phyloP scores from a whole-genome alignment of 2,113 vertebrate species.

The Limanda limanda region DNA sequence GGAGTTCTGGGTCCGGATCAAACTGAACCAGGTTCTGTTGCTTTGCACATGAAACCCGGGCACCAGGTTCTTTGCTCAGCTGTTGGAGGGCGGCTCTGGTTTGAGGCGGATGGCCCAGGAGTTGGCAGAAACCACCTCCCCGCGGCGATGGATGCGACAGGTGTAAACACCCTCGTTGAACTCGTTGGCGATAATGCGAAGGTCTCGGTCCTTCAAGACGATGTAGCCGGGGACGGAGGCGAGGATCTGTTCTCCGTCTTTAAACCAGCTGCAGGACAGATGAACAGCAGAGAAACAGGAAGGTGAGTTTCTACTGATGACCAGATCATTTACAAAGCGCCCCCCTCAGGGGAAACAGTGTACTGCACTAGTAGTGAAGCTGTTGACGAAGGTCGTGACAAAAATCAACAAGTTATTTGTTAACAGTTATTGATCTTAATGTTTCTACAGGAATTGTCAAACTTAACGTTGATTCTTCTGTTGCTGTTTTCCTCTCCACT shows the following conservation, averaged over 20 bases:
- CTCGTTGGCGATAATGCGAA: slow-evolving; percentile 83
- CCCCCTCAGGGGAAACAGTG: not conserved
- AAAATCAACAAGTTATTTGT: too few species aligned
- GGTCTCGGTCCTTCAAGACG: slow-evolving; percentile 78
- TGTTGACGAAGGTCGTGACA: too few species aligned
- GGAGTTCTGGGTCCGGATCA: too few species aligned
- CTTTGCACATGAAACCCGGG: too few species aligned
- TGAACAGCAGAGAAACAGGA: too few species aligned
- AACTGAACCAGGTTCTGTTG: too few species aligned
- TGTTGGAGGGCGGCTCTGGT: slow-evolving; percentile 74
- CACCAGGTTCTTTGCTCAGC: slow-evolving; percentile 53
- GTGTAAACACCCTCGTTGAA: slow-evolving; percentile 86
- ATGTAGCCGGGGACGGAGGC: slow-evolving; percentile 82
- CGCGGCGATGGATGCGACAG: slow-evolving; percentile 78
- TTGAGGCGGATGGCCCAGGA: slow-evolving; percentile 84
- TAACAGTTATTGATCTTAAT: not conserved
- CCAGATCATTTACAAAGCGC: not conserved
- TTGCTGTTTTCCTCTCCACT: not conserved
- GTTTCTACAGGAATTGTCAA: not conserved
- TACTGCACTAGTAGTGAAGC: not conserved
- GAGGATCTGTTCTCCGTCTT: slow-evolving; percentile 83
- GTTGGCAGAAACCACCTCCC: slow-evolving; percentile 74
- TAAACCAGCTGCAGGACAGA: slow-evolving; percentile 83
- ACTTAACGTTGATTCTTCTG: too few species aligned
- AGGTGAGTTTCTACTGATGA: too few species aligned